Percentiles rank a stretch among this genome's conserved stretches.
phyloP scores from a whole-genome alignment of 2,113 vertebrate genomes.

The Acrocephalus kingi region DNA sequence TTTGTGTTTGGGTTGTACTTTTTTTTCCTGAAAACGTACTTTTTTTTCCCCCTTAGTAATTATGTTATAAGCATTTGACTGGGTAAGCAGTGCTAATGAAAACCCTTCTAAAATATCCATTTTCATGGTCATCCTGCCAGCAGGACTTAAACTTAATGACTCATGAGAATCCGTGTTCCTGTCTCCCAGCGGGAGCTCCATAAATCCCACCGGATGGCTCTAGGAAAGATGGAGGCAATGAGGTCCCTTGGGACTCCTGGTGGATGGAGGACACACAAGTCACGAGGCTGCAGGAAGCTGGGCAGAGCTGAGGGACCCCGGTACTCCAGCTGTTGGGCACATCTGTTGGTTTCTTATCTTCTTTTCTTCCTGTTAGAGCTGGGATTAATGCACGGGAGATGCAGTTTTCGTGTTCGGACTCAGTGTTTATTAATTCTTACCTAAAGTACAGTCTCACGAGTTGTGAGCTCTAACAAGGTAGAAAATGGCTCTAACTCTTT shows the following conservation, averaged over 20 bases:
- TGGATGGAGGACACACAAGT: not conserved
- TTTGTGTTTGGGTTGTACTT: slow-evolving; percentile 9
- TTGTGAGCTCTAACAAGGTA: not conserved
- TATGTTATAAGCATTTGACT: slow-evolving; percentile 26
- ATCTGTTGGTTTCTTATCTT: not conserved
- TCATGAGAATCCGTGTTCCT: slow-evolving; percentile 27
- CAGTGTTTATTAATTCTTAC: not conserved
- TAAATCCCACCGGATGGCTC: slow-evolving; percentile 40
- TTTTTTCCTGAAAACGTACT: not conserved
- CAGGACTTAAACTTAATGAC: slow-evolving; percentile 46
- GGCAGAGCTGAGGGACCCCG: not conserved
- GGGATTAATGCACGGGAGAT: not conserved
- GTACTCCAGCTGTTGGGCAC: not conserved
- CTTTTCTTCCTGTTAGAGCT: not conserved
- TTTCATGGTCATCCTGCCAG: not conserved
- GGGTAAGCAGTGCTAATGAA: slow-evolving; percentile 27
- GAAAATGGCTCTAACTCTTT: not conserved
- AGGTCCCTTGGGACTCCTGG: not conserved
- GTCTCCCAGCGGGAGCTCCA: not conserved
- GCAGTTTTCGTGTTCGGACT: not conserved
- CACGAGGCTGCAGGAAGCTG: not conserved
- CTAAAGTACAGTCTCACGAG: not conserved
- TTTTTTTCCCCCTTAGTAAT: not conserved
- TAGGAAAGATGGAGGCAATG: slow-evolving; percentile 5
- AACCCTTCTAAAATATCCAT: slow-evolving; percentile 37